Evolutionary conservation across 2,797 vertebrate species (phyloP).

Genomic region (Gymnodraco acuticeps): DNA sequence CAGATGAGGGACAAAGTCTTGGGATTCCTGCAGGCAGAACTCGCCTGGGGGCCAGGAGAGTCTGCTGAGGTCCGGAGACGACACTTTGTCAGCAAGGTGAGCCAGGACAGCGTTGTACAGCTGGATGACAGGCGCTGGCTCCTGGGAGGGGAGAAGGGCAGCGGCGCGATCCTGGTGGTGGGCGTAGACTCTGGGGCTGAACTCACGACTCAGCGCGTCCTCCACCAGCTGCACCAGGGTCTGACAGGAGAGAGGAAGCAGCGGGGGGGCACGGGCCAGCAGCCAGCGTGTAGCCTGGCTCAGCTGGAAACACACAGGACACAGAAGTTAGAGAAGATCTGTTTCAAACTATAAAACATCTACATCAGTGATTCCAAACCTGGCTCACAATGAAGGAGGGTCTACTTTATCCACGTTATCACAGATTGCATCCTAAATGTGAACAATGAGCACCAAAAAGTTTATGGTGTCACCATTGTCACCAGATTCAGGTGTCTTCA

Average conservation of each 20-base stretch:
- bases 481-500: neutral
- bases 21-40: conserved; percentile 86
- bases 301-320: conserved; percentile 75
- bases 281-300: conserved; percentile 89
- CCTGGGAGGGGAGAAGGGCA: conserved; percentile 85
- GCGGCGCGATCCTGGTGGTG: conserved; percentile 85
- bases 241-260: conserved; percentile 85
- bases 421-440: neutral
- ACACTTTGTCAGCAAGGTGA: conserved; percentile 86
- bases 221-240: conserved; percentile 91
- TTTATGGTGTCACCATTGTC: too few relatives aligned
- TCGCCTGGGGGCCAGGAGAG: conserved; percentile 93
- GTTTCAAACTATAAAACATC: neutral
- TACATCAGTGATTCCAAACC: neutral
- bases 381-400: neutral
- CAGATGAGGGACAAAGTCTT: conserved; percentile 86
- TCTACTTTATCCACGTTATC: neutral
- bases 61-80: conserved; percentile 84
- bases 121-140: conserved; percentile 84
- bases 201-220: conserved; percentile 86
- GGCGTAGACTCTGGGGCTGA: conserved; percentile 86
- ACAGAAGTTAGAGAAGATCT: neutral
- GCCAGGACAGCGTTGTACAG: conserved; percentile 91
- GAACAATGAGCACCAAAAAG: neutral
- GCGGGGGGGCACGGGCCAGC: conserved; percentile 82